A percentile compares a stretch with the other conserved stretches of the same genome.
These are phyloP conservation scores for Dugesia japonica DNA, from an alignment of 2,888 invertebrate species.

Conservation along the genomic window DNA sequence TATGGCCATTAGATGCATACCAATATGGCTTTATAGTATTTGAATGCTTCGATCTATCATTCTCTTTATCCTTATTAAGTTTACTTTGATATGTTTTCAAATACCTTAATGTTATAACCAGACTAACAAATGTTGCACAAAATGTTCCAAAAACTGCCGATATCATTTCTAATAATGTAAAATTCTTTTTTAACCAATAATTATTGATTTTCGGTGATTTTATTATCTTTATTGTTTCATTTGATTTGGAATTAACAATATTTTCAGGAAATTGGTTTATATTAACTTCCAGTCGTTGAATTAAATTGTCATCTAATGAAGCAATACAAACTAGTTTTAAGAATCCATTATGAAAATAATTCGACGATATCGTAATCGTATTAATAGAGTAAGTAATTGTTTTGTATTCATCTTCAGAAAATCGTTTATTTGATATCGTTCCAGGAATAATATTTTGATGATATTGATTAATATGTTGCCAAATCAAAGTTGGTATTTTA, in stretches of 20 bases:
- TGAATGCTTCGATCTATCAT: not conserved
- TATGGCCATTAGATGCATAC: not conserved
- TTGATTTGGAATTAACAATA: no score
- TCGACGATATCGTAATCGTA: not conserved
- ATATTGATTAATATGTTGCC: not conserved
- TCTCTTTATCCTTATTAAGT: not conserved
- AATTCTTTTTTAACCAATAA: no score
- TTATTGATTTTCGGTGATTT: no score
- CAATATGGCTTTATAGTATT: not conserved
- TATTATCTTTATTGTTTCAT: no score
- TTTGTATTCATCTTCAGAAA: not conserved
- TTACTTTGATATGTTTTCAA: constrained; percentile 7
- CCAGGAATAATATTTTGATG: not conserved
- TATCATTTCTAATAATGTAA: no score
- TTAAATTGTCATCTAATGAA: not conserved
- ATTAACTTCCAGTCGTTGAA: not conserved
- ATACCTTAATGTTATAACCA: not conserved
- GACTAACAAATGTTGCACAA: not conserved
- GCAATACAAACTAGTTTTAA: not conserved
- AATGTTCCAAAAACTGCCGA: not conserved
- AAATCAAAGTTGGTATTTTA: not conserved
- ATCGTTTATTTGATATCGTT: not conserved
- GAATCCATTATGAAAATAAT: not conserved
- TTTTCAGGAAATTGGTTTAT: not conserved
- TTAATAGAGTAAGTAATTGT: not conserved